Percentiles rank a stretch among this genome's conserved stretches.
Conservation (phyloP, 2,888 invertebrate species). For the Drosophila nr. perissopoda region DNA sequence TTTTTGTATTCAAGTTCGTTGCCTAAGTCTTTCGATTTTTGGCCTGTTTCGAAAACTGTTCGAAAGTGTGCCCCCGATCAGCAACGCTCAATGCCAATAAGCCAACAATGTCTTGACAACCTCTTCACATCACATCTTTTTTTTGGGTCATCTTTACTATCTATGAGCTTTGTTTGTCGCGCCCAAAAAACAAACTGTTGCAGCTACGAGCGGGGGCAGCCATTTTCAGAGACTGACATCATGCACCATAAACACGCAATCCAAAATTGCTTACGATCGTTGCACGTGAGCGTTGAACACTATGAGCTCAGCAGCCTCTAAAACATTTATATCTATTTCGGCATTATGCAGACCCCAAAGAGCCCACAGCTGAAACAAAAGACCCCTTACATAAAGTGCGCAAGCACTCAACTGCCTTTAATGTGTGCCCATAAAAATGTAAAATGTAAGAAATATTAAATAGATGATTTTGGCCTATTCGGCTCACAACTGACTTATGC, state of each 20-base stretch:
- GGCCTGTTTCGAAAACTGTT: not conserved
- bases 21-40: conserved; percentile 70
- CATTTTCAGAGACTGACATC: conserved; percentile 7
- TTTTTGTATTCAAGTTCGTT: conserved; percentile 64
- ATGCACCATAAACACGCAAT: conserved; percentile 35
- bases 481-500: not conserved
- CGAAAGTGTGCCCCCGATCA: conserved; percentile 25
- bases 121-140: conserved; percentile 7
- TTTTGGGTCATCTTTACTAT: conserved; percentile 39
- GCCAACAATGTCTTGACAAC: conserved; percentile 9
- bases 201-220: conserved; percentile 18
- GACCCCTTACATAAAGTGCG: conserved; percentile 53
- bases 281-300: conserved; percentile 54
- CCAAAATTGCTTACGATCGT: conserved; percentile 24
- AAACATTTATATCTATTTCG: conserved; percentile 29
- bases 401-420: conserved; percentile 37
- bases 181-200: conserved; percentile 30
- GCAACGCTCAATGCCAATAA: conserved; percentile 34
- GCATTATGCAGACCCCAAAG: conserved; percentile 19
- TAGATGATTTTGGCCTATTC: conserved; percentile 5
- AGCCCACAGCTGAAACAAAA: conserved; percentile 21
- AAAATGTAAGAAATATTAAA: conserved; percentile 7
- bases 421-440: conserved; percentile 26
- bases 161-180: conserved; percentile 42
- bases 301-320: conserved; percentile 8